Evolutionary conservation across 2,113 vertebrate species (phyloP).

Genomic region (Sebastes schlegelii): DNA sequence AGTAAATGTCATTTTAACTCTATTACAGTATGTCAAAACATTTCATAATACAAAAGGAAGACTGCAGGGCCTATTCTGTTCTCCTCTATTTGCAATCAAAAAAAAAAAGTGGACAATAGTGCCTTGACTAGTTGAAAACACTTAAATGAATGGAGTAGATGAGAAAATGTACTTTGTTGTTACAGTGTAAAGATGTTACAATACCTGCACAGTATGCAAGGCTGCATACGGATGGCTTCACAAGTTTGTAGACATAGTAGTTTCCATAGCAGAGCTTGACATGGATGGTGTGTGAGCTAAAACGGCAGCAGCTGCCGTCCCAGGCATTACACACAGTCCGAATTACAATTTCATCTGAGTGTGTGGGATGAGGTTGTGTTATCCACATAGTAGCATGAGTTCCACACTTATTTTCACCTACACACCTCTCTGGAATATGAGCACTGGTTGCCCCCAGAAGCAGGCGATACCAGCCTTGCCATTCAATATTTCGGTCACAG

Average conservation of each 20-base stretch:
- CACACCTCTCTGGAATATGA: conserved; percentile 65
- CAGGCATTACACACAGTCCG: conserved; percentile 31
- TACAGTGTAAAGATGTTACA: not conserved
- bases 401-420: conserved; percentile 46
- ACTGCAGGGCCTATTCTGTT: not conserved
- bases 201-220: conserved; percentile 74
- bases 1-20: not conserved
- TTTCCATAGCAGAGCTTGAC: conserved; percentile 67
- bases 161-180: not conserved
- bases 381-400: conserved; percentile 56
- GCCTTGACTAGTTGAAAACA: not conserved
- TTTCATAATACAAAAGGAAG: not conserved
- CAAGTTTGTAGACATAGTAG: conserved; percentile 73
- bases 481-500: conserved; percentile 7
- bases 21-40: not conserved
- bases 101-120: not conserved
- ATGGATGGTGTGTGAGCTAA: not conserved
- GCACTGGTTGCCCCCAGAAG: conserved; percentile 37
- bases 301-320: accelerated
- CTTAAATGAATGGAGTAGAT: not conserved
- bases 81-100: conserved; percentile 1
- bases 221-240: accelerated
- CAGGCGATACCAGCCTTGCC: conserved; percentile 72
- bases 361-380: conserved; percentile 53
- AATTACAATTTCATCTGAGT: conserved; percentile 28